phyloP scores from a whole-genome alignment of 2,113 vertebrate species.

The Ahaetulla prasina region DNA sequence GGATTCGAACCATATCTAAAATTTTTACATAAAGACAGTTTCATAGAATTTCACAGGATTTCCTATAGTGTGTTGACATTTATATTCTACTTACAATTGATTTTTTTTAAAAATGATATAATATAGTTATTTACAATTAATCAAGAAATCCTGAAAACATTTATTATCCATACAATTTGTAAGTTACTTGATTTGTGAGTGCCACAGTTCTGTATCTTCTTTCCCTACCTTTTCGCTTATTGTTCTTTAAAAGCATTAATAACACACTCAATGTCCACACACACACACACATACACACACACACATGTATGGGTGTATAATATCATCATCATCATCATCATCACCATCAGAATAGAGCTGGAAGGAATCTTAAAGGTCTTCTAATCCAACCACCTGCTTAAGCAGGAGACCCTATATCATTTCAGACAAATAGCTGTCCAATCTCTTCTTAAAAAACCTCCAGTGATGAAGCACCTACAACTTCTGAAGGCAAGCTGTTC shows the following conservation, averaged over 20 bases:
- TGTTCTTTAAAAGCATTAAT: background rate
- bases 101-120: background rate
- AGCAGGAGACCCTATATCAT: no score
- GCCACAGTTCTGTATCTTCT: background rate
- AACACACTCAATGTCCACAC: background rate
- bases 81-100: background rate
- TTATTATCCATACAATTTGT: background rate
- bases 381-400: no score
- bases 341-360: no score
- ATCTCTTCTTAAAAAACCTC: no score
- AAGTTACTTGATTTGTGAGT: background rate
- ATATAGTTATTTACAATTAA: background rate
- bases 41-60: background rate
- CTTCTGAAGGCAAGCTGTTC: no score
- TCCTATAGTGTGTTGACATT: background rate
- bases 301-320: no score
- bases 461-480: no score
- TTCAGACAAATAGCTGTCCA: no score
- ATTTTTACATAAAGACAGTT: background rate
- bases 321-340: no score
- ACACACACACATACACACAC: background rate
- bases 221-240: background rate
- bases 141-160: background rate
- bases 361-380: no score
- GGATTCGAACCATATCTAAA: background rate